Evolutionary conservation across 2,113 vertebrate species (phyloP), one percentile per base, ranked within the genome.

Genomic region (human): DNA sequence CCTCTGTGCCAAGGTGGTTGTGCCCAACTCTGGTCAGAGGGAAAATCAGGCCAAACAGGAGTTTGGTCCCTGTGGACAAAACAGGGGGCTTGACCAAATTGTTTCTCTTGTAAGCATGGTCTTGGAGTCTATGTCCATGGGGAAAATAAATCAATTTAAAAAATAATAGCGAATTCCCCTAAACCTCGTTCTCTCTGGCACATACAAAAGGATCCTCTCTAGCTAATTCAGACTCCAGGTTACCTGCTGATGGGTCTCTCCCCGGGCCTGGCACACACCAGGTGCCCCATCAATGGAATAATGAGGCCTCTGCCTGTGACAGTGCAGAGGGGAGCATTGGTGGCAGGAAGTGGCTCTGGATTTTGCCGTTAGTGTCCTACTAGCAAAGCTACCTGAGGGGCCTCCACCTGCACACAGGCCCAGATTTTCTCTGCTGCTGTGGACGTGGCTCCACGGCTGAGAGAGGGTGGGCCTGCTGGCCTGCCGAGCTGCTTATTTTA

Each of bases 201-300:
- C 32, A 50, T n/a, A 13, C 50, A 4, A 35, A 38, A 55, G 52
- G 64, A n/a, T 27, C 8, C 7, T 14, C 59, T 89, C 55, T 20
- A 11, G 35, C 18, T 32, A 32, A 85, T 4, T 40, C 61, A 4
- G 45, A 20, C 43, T 40, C 61, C 20, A 0, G 45, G n/a, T 40
- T 9, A 16, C 68, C 89, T 11, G 14, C 25, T 0, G 2, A 8
- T 5, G 18, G 40, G 50, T 25, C 76, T 20, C 40, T 45, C 50
- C 38, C 43, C 0, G 4, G 75, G 55, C 25, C 57, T 12, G 73
- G 38, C 45, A 75, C 32, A 20, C 11, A 20, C 11, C 27, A 79
- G 48, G 72, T 3, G 4, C 5, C 79, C 17, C 22, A 0, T 30
- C 57, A 18, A 0, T 13, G 13, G 25, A 22, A 35, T 1, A 27